Evolutionary conservation across 64 coral and sea anemone genomes (phyloP).

Genomic region (Montipora cactus): DNA sequence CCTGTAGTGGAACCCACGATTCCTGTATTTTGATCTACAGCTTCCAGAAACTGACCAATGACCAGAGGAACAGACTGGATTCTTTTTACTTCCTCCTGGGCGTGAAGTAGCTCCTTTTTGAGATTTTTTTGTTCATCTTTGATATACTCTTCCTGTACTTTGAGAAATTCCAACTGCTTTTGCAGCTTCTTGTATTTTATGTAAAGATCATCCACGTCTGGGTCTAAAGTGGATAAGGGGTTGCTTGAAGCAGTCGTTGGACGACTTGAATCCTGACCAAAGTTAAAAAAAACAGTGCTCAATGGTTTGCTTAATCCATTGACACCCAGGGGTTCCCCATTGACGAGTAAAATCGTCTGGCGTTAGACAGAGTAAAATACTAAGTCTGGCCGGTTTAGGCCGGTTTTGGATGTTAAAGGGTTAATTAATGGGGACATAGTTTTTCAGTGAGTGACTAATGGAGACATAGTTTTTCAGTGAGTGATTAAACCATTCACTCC

Average conservation of each 20-base stretch:
- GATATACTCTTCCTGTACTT: conserved; percentile 98
- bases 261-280: conserved; percentile 64
- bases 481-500: too few relatives aligned
- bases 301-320: too few relatives aligned
- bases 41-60: conserved; percentile 98
- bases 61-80: conserved; percentile 98
- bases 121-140: conserved; percentile 99
- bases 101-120: conserved; percentile 96
- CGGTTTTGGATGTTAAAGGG: too few relatives aligned
- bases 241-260: conserved; percentile 64
- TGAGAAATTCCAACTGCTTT: conserved; percentile 93
- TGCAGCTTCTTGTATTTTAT: conserved; percentile 97
- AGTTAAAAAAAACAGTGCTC: not conserved
- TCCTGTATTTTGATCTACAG: conserved; percentile 98
- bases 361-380: too few relatives aligned
- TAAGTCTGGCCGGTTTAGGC: too few relatives aligned
- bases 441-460: too few relatives aligned
- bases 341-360: too few relatives aligned
- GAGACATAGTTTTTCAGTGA: too few relatives aligned
- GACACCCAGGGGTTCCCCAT: too few relatives aligned
- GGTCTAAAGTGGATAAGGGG: conserved; percentile 80
- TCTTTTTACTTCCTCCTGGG: conserved; percentile 99
- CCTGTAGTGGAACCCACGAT: conserved; percentile 99
- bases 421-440: too few relatives aligned
- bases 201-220: conserved; percentile 89